Percentiles rank a stretch among this genome's conserved stretches.
Conservation (phyloP, 2,888 invertebrate species). For the Tromatobia lineatoria region DNA sequence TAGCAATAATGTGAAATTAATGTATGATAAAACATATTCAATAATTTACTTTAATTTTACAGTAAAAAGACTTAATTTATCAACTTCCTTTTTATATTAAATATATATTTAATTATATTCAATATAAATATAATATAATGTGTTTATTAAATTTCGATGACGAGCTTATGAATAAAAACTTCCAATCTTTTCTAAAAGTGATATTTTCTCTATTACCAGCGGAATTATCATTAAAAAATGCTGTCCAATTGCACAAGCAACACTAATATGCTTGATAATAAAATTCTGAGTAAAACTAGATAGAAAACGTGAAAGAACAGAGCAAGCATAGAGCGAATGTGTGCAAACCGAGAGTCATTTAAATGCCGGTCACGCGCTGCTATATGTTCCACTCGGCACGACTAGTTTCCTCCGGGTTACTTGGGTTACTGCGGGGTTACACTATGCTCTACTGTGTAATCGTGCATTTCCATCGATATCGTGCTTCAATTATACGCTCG, state of each 20-base stretch:
- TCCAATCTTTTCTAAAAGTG: background rate
- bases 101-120: too few species aligned
- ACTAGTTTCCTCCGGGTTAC: slow-evolving; percentile 56
- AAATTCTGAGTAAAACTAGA: slow-evolving; percentile 29
- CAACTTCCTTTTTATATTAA: too few species aligned
- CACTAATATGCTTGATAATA: background rate
- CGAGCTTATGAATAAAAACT: too few species aligned
- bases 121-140: too few species aligned
- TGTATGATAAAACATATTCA: too few species aligned
- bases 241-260: background rate
- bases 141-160: too few species aligned
- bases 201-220: background rate
- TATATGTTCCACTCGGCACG: slow-evolving; percentile 34
- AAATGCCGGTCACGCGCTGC: slow-evolving; percentile 26
- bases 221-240: slow-evolving; percentile 20
- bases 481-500: slow-evolving; percentile 60
- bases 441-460: slow-evolving; percentile 35
- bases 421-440: slow-evolving; percentile 36
- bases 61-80: too few species aligned
- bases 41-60: too few species aligned
- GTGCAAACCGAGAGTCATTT: slow-evolving; percentile 42
- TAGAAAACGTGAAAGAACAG: slow-evolving; percentile 53
- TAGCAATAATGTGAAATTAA: too few species aligned
- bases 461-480: slow-evolving; percentile 58
- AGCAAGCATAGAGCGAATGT: slow-evolving; percentile 49